Percentiles rank a stretch among this genome's conserved stretches.
Conservation (phyloP, 2,888 invertebrate species). For the Cheilosia vulpina region DNA sequence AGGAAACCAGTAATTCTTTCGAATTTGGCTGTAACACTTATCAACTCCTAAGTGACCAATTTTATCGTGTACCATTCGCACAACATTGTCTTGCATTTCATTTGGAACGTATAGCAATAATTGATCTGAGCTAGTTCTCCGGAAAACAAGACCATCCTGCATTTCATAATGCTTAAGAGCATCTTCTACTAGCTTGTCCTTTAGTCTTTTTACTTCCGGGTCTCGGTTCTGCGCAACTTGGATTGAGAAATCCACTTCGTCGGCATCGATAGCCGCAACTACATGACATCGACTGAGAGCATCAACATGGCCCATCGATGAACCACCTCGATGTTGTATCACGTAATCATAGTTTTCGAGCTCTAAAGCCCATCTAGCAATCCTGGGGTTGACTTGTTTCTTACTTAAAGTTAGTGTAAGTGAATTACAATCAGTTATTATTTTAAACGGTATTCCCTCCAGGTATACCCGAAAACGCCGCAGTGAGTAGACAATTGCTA, state of each 20-base stretch:
- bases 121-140: not conserved
- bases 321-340: conserved; percentile 80
- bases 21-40: conserved; percentile 49
- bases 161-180: not conserved
- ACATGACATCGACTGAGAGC: conserved; percentile 77
- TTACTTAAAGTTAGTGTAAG: conserved; percentile 40
- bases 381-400: conserved; percentile 76
- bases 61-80: conserved; percentile 58
- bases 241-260: conserved; percentile 5
- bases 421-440: conserved; percentile 22
- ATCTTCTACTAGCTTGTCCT: not conserved
- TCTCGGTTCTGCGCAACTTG: conserved; percentile 13
- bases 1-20: conserved; percentile 60
- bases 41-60: conserved; percentile 42
- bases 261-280: not conserved
- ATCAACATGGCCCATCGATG: conserved; percentile 78
- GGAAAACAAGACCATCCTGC: conserved; percentile 4
- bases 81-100: conserved; percentile 62
- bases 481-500: conserved; percentile 77
- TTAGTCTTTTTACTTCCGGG: not conserved
- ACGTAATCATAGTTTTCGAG: conserved; percentile 78
- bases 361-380: conserved; percentile 79
- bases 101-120: conserved; percentile 52
- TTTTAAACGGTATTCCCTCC: conserved; percentile 36
- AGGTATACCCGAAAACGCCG: conserved; percentile 61